Conservation (phyloP, 2,797 vertebrate genomes). For the Clarias laeviceps region DNA sequence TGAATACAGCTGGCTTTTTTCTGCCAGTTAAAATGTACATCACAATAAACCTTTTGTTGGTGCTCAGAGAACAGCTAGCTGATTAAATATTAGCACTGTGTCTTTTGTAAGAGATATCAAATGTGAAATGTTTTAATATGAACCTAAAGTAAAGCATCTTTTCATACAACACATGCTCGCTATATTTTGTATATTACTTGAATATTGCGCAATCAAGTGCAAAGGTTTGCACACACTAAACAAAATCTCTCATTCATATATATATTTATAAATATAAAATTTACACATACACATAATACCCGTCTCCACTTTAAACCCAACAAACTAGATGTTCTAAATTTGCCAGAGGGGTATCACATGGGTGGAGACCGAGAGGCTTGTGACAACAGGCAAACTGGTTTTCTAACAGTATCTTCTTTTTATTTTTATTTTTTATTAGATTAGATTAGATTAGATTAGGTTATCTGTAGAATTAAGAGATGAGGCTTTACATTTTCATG, state of each 20-base stretch:
- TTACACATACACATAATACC: background rate
- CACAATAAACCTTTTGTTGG: background rate
- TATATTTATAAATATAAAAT: too few relatives aligned
- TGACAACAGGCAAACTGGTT: background rate
- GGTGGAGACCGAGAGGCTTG: background rate
- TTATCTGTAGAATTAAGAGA: background rate
- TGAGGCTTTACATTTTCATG: background rate
- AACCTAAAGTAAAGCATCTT: background rate
- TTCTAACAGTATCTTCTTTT: background rate
- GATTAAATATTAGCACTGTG: background rate
- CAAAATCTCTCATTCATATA: background rate
- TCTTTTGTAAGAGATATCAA: background rate
- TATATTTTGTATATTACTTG: background rate
- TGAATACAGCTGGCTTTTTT: background rate
- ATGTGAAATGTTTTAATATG: background rate
- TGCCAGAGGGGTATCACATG: background rate
- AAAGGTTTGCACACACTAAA: background rate
- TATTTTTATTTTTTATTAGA: background rate
- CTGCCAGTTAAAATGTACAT: background rate
- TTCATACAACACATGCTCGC: background rate
- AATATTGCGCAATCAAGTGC: background rate
- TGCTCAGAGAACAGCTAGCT: background rate
- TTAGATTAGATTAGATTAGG: background rate
- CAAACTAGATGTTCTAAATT: background rate
- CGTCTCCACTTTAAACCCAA: background rate